Conservation (phyloP, 2,888 invertebrate genomes). For the Gortyna flavago region DNA sequence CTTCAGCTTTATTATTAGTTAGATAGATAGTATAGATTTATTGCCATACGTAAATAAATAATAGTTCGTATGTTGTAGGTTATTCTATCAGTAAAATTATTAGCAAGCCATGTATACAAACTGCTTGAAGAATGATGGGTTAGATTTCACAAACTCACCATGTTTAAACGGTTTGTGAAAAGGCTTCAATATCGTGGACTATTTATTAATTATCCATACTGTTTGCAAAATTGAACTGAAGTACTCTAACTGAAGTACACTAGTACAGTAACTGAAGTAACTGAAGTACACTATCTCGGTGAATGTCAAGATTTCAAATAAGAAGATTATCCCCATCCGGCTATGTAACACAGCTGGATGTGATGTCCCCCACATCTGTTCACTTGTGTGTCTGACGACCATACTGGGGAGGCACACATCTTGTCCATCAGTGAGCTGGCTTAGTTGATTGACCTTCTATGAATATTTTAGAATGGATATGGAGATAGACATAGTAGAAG, state of each 20-base stretch:
- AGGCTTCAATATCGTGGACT: not conserved
- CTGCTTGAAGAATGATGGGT: not conserved
- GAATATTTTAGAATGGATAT: conserved; percentile 91
- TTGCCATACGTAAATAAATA: not conserved
- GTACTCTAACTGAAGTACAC: too few relatives aligned
- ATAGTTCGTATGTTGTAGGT: not conserved
- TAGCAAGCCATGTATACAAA: not conserved
- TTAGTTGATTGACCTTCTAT: not conserved
- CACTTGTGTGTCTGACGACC: not conserved
- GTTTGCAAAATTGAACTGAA: not conserved
- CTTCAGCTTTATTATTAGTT: not conserved
- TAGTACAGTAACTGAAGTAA: too few relatives aligned
- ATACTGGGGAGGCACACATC: not conserved
- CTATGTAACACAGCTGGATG: not conserved
- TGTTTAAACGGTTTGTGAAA: not conserved
- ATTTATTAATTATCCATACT: not conserved
- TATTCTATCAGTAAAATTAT: not conserved
- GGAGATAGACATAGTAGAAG: conserved; percentile 93
- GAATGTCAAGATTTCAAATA: not conserved
- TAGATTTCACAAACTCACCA: not conserved
- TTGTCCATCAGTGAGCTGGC: not conserved
- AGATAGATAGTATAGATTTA: not conserved
- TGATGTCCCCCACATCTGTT: not conserved
- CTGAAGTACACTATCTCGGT: not conserved
- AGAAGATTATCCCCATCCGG: not conserved